Evolutionary conservation across 2,888 invertebrate genomes (phyloP), one percentile per base, ranked within the genome.

Genomic region (Meganola albula): DNA sequence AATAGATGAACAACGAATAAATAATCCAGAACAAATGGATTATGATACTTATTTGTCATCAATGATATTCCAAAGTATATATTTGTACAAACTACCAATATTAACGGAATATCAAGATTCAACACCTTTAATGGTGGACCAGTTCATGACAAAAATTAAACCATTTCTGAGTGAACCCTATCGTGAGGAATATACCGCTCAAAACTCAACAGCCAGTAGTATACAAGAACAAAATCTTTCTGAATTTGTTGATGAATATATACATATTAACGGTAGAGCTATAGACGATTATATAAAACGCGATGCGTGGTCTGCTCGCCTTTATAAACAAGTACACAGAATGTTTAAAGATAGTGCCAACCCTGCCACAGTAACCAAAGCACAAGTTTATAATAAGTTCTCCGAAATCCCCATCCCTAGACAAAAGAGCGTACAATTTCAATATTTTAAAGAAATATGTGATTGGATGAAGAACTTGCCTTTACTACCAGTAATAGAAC

Each of bases 381-480:
- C 49, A 10, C 40, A 64, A 10, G 41, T 65, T n/a, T 63, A 65
- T 37, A 52, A 59, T 10, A 60, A 49, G 30, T 41, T 71, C 10
- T 40, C 45, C 18, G 27, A 39, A 5, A 46, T 63, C 8, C 48
- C 63, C 3, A 29, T 61, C 14, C 60, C 67, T 18, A 47, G 38
- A 11, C 49, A 63, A 10, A 58, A 66, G 40, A 50, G 48, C 7
- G 42, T 53, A 12, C 63, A 74, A 43, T 49, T 76, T 2, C 40
- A 49, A 31, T 74, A 71, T 27, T 60, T 62, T 0, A 63, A 65
- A 48, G 72, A 76, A 51, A 73, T 78, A 40, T 50, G 63, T 12
- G 66, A 73, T 12, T 78, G 75, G 75, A 36, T 77, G 18, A 65
- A 68, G 42, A 72, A 71, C 41, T 48, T 77, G 23, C 71, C 75